A percentile compares a stretch with the other conserved stretches of the same genome.
phyloP scores from a whole-genome alignment of 2,113 vertebrate species.

The Pterophyllum scalare region DNA sequence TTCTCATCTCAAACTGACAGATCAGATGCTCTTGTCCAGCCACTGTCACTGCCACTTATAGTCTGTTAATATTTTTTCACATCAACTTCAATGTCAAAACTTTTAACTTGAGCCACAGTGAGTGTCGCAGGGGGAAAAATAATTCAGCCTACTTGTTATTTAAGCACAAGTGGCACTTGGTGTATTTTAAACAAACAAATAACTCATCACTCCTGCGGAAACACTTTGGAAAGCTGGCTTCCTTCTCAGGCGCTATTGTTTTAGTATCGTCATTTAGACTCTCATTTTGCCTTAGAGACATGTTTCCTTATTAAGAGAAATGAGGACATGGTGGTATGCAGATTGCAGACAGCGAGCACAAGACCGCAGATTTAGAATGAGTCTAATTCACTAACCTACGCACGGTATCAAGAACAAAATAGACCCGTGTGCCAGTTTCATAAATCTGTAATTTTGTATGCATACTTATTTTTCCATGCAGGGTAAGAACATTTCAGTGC shows the following conservation, averaged over 20 bases:
- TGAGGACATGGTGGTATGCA: too few relatives aligned
- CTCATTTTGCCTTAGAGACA: too few relatives aligned
- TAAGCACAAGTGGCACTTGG: too few relatives aligned
- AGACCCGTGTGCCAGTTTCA: too few relatives aligned
- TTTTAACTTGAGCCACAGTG: not conserved
- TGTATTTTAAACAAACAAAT: not conserved
- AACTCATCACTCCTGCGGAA: not conserved
- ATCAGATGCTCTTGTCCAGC: not conserved
- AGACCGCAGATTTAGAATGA: too few relatives aligned
- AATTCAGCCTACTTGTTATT: too few relatives aligned
- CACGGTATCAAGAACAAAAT: too few relatives aligned
- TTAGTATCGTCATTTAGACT: not conserved
- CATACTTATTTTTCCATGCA: not conserved
- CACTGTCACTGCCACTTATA: not conserved
- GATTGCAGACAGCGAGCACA: too few relatives aligned
- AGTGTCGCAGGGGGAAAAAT: not conserved
- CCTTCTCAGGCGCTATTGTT: not conserved
- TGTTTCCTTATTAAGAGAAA: too few relatives aligned
- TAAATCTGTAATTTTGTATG: not conserved
- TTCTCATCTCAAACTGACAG: not conserved
- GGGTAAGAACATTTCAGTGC: not conserved
- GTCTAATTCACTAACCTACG: too few relatives aligned
- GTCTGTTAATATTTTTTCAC: not conserved
- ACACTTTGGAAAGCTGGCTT: not conserved
- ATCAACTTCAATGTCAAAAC: not conserved